A percentile compares a stretch with the other conserved stretches of the same genome.
phyloP scores from a whole-genome alignment of 2,888 invertebrate species.

The Podabrus alpinus region DNA sequence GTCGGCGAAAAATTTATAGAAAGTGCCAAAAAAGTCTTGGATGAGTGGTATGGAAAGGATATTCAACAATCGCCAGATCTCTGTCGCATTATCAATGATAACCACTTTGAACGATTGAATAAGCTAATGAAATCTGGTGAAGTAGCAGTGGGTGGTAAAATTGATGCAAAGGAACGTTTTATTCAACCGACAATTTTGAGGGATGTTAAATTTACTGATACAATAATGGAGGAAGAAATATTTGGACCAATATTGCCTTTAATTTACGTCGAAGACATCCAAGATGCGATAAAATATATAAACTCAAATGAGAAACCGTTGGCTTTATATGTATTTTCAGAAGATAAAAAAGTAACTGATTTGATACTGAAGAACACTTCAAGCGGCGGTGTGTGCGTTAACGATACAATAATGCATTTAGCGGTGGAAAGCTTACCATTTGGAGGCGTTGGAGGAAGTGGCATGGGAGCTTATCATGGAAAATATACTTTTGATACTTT shows the following conservation, averaged over 20 bases:
- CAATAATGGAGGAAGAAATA: conserved; percentile 89
- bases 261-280: conserved; percentile 76
- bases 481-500: conserved; percentile 89
- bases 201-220: conserved; percentile 75
- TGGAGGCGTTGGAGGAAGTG: conserved; percentile 93
- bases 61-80: conserved; percentile 80
- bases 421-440: conserved; percentile 90
- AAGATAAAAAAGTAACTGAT: conserved; percentile 61
- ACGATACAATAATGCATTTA: conserved; percentile 85
- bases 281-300: conserved; percentile 89
- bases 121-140: conserved; percentile 70
- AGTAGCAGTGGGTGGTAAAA: conserved; percentile 77
- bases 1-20: conserved; percentile 64
- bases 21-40: conserved; percentile 62
- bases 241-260: conserved; percentile 96
- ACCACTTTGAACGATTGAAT: conserved; percentile 80
- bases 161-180: conserved; percentile 73
- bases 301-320: conserved; percentile 88
- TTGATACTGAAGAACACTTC: conserved; percentile 72
- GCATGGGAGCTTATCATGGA: conserved; percentile 94
- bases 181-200: conserved; percentile 84
- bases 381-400: conserved; percentile 80
- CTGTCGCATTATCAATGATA: conserved; percentile 81
- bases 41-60: conserved; percentile 84
- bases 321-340: conserved; percentile 83